phyloP scores from a whole-genome alignment of 2,888 invertebrate species.

The Thereva nobilitata region DNA sequence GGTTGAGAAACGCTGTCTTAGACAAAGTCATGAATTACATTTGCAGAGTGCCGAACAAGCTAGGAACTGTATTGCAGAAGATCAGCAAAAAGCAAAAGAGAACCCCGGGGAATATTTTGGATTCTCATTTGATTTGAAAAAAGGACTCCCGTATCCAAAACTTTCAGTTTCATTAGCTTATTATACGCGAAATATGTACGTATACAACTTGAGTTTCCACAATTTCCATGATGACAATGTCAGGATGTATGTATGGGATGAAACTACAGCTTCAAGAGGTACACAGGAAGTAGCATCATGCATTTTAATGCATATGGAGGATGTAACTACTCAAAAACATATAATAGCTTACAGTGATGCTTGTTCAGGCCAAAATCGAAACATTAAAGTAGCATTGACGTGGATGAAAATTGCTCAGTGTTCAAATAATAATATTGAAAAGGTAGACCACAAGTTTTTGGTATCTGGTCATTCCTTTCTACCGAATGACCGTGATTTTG shows the following conservation, averaged over 20 bases:
- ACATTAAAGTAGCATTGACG: constrained; percentile 10
- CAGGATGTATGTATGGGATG: constrained; percentile 48
- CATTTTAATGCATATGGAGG: constrained; percentile 13
- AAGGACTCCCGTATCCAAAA: constrained; percentile 30
- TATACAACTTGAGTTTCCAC: constrained; percentile 47
- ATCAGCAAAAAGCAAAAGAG: constrained; percentile 29
- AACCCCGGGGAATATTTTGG: constrained; percentile 22
- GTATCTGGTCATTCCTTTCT: constrained; percentile 8
- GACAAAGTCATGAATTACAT: constrained; percentile 25
- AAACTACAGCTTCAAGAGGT: constrained; percentile 48
- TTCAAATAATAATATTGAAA: constrained; percentile 17
- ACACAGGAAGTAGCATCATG: constrained; percentile 43
- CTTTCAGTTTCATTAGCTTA: constrained; percentile 46
- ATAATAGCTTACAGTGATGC: not conserved
- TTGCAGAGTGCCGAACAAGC: constrained; percentile 22
- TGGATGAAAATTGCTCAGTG: constrained; percentile 13
- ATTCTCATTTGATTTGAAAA: constrained; percentile 15
- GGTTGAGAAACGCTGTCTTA: too few species aligned
- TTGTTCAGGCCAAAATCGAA: not conserved
- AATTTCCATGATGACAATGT: constrained; percentile 46
- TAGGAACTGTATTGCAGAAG: constrained; percentile 23
- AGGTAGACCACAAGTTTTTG: constrained; percentile 6
- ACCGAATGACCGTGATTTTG: constrained; percentile 13
- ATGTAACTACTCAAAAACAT: not conserved
- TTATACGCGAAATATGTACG: constrained; percentile 45